These are phyloP conservation scores for Leptatherina wallacei DNA, from an alignment of 2,797 vertebrate species.

Conservation along the genomic window DNA sequence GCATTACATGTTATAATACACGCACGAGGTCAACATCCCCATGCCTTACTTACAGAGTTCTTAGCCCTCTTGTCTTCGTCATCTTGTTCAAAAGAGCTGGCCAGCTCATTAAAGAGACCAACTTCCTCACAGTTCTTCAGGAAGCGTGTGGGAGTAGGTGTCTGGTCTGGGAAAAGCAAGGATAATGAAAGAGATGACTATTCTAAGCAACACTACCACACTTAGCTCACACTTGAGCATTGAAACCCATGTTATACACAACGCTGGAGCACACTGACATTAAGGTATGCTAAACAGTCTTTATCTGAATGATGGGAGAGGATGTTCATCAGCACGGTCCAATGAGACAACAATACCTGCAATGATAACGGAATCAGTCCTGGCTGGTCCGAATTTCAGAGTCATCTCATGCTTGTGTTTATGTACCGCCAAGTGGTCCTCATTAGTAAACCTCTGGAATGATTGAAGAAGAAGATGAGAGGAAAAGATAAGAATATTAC, in stretches of 20 bases:
- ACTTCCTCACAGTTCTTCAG: conserved; percentile 99
- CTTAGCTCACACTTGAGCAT: conserved; percentile 52
- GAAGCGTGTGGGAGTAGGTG: conserved; percentile 97
- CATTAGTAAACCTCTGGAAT: conserved; percentile 95
- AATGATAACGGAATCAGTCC: conserved; percentile 86
- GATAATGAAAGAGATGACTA: conserved; percentile 37
- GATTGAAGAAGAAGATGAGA: conserved; percentile 42
- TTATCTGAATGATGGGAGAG: conserved; percentile 5
- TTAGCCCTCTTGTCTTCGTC: conserved; percentile 91
- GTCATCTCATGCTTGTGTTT: conserved; percentile 99
- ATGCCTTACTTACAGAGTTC: conserved; percentile 77
- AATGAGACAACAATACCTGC: conserved; percentile 70
- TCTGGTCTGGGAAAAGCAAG: conserved; percentile 89
- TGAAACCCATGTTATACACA: conserved; percentile 31
- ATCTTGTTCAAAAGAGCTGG: conserved; percentile 93
- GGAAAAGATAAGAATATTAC: conserved; percentile 23
- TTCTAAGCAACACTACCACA: conserved; percentile 53
- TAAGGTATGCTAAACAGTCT: conserved; percentile 4
- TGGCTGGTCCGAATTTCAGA: conserved; percentile 93
- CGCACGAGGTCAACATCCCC: conserved; percentile 25
- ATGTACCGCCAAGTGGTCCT: conserved; percentile 98
- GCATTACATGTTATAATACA: neutral
- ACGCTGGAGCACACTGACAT: neutral
- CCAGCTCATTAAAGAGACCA: conserved; percentile 96
- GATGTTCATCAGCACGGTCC: conserved; percentile 10